phyloP scores from a whole-genome alignment of 2,797 vertebrate species.

The Macropus fuliginosus region DNA sequence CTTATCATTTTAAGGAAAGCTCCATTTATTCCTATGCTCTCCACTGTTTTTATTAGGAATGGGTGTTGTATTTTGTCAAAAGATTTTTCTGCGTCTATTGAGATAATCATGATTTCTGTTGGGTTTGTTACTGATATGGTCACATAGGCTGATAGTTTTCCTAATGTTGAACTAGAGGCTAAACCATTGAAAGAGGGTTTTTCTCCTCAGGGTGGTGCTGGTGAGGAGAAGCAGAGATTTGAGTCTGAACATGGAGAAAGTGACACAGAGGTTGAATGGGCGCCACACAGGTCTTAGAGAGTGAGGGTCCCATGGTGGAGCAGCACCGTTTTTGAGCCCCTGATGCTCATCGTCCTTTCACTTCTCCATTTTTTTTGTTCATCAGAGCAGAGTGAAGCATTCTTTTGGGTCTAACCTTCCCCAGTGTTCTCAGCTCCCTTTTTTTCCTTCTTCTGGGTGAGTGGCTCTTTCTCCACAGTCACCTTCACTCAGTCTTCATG shows the following conservation, averaged over 20 bases:
- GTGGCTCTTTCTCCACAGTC: constrained; percentile 45
- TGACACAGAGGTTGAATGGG: not conserved
- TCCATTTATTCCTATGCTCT: not conserved
- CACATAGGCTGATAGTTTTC: not conserved
- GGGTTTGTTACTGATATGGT: not conserved
- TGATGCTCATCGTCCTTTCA: not conserved
- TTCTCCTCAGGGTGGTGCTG: not conserved
- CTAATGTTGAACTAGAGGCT: not conserved
- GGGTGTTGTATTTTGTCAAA: not conserved
- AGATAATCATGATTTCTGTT: not conserved
- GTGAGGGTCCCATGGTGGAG: not conserved
- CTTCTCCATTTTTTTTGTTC: no score
- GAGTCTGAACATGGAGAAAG: not conserved
- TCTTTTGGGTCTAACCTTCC: not conserved
- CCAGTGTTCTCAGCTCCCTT: constrained; percentile 2
- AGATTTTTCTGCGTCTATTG: not conserved
- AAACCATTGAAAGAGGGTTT: not conserved
- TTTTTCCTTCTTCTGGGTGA: constrained; percentile 36
- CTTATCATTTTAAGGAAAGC: not conserved
- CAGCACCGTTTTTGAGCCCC: not conserved
- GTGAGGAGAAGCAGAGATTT: not conserved
- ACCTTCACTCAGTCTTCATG: constrained; percentile 50
- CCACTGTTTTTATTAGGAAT: not conserved
- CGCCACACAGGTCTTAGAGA: not conserved
- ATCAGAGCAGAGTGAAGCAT: not conserved